phyloP scores from a whole-genome alignment of 2,888 invertebrate genomes.

The Eristalis intricaria region DNA sequence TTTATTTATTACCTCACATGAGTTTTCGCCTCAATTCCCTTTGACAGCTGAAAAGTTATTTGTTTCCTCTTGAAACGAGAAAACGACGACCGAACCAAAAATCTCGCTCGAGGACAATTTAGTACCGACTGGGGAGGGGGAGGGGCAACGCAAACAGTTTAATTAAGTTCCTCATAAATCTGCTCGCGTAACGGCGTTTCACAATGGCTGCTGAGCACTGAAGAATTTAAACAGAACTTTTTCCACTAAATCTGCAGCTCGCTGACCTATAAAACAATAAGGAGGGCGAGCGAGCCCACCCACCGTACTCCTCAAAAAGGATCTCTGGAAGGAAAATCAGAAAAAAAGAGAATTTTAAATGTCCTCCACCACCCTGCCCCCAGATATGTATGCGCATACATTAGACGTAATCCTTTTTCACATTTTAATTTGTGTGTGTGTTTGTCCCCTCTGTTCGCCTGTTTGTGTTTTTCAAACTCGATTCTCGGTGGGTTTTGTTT shows the following conservation, averaged over 20 bases:
- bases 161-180: conserved; percentile 52
- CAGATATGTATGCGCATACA: background rate
- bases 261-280: conserved; percentile 51
- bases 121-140: no score
- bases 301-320: conserved; percentile 20
- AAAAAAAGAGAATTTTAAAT: conserved; percentile 10
- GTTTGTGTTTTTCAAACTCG: conserved; percentile 34
- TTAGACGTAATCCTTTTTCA: conserved; percentile 37
- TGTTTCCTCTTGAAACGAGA: conserved; percentile 1
- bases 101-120: conserved; percentile 26
- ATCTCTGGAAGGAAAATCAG: conserved; percentile 31
- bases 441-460: conserved; percentile 4
- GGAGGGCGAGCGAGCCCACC: background rate
- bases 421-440: conserved; percentile 54
- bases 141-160: conserved; percentile 41
- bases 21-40: background rate
- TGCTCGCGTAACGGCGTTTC: conserved; percentile 18
- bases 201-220: background rate
- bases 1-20: conserved; percentile 1
- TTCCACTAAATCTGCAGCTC: conserved; percentile 44
- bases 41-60: conserved; percentile 27
- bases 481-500: conserved; percentile 39
- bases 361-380: background rate
- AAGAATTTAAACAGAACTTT: conserved; percentile 10
- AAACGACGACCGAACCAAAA: background rate